Percentiles rank a stretch among this genome's conserved stretches.
phyloP scores from a whole-genome alignment of 2,888 invertebrate genomes.

The Stenichneumon culpator region DNA sequence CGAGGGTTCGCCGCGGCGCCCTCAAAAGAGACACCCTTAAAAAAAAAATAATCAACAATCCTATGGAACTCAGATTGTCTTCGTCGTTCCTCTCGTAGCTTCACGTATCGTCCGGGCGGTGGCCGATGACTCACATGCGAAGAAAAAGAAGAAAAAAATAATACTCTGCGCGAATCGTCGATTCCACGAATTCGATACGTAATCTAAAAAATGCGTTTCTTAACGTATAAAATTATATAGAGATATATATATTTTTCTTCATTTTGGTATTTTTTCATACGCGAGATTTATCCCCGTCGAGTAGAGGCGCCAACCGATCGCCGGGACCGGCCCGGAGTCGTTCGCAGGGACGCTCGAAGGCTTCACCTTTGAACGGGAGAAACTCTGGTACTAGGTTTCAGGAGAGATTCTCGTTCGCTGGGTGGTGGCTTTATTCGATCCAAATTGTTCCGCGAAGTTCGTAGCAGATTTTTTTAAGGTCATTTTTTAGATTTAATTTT shows the following conservation, averaged over 20 bases:
- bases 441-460: not conserved
- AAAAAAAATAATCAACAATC: not conserved
- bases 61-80: slow-evolving; percentile 21
- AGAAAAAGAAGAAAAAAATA: slow-evolving; percentile 1
- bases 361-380: slow-evolving; percentile 14
- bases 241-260: not conserved
- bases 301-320: slow-evolving; percentile 41
- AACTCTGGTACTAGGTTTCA: not conserved
- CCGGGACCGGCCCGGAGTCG: not conserved
- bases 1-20: slow-evolving; percentile 11
- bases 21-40: not conserved
- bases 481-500: no score
- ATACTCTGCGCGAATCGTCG: no score
- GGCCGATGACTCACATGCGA: slow-evolving; percentile 57
- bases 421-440: not conserved
- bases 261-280: not conserved
- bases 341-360: slow-evolving; percentile 5
- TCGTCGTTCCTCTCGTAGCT: not conserved
- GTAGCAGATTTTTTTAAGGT: not conserved
- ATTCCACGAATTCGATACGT: no score
- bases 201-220: no score
- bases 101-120: slow-evolving; percentile 36
- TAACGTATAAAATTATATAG: not conserved
- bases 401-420: slow-evolving; percentile 9
- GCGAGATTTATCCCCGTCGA: not conserved